phyloP scores from a whole-genome alignment of 2,113 vertebrate species.

The Melanostigma gelatinosum region DNA sequence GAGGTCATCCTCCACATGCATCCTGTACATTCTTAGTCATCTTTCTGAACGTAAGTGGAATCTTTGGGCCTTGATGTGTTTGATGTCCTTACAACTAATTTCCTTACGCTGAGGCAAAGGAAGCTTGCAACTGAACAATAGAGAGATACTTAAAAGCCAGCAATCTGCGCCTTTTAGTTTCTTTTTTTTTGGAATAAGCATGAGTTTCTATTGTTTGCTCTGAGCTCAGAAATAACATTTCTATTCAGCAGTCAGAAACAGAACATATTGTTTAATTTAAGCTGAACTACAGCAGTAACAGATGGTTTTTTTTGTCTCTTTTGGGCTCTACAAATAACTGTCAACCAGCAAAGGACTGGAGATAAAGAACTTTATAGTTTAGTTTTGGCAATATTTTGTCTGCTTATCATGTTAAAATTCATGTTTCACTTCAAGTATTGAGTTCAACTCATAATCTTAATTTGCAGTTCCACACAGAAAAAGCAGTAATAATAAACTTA shows the following conservation, averaged over 20 bases:
- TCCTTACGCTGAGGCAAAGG: slow-evolving; percentile 3
- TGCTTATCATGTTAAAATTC: slow-evolving; percentile 11
- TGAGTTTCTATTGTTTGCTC: slow-evolving; percentile 18
- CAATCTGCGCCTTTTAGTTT: slow-evolving; percentile 25
- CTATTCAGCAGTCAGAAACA: slow-evolving; percentile 1
- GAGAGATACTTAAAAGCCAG: slow-evolving; percentile 17
- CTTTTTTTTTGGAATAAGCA: background rate
- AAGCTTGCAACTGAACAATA: slow-evolving; percentile 19
- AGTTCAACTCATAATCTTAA: background rate
- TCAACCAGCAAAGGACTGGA: slow-evolving; percentile 27
- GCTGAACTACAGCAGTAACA: slow-evolving; percentile 8
- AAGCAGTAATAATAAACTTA: too few relatives aligned
- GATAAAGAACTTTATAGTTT: background rate
- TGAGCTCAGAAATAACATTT: slow-evolving; percentile 22
- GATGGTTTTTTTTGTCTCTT: background rate
- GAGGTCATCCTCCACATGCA: slow-evolving; percentile 28
- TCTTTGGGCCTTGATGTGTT: background rate
- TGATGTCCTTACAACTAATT: slow-evolving; percentile 23
- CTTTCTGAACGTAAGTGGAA: slow-evolving; percentile 1
- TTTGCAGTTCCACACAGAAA: slow-evolving; percentile 19
- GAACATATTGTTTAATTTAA: slow-evolving; percentile 4
- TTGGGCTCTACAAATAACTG: slow-evolving; percentile 12
- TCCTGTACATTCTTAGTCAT: slow-evolving; percentile 6
- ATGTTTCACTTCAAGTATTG: slow-evolving; percentile 1
- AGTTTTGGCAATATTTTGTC: background rate